These are phyloP conservation scores for Belonocnema kinseyi DNA, from an alignment of 1,140 invertebrate genomes.

Conservation along the genomic window DNA sequence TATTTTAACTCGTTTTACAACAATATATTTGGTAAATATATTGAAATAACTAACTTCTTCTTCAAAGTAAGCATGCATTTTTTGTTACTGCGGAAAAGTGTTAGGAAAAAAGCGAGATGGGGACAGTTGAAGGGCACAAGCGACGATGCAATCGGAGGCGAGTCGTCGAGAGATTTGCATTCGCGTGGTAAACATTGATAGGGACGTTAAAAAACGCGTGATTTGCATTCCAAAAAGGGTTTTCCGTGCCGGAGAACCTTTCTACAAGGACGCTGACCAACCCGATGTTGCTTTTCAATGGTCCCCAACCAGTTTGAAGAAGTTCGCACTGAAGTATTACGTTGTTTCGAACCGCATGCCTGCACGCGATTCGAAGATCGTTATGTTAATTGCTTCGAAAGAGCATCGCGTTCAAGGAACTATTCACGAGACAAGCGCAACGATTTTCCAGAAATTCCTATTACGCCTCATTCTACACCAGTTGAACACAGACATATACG, in stretches of 20 bases:
- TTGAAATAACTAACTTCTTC: no score
- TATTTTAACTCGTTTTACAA: no score
- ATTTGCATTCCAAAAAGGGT: slow-evolving; percentile 27
- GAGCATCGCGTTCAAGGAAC: slow-evolving; percentile 25
- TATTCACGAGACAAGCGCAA: slow-evolving; percentile 30
- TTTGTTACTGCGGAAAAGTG: no score
- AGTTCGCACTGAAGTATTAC: slow-evolving; percentile 21
- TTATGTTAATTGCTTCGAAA: slow-evolving; percentile 29
- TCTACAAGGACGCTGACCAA: slow-evolving; percentile 24
- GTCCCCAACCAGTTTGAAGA: slow-evolving; percentile 27
- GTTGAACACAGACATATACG: not conserved
- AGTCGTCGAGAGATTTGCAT: not conserved
- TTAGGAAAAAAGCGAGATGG: not conserved
- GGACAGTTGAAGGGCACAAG: not conserved
- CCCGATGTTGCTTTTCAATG: slow-evolving; percentile 23
- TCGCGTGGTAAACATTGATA: not conserved
- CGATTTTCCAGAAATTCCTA: slow-evolving; percentile 30
- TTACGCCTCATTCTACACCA: not conserved
- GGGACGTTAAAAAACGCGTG: not conserved
- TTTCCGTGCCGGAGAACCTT: slow-evolving; percentile 14
- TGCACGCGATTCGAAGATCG: slow-evolving; percentile 27
- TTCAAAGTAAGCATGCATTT: no score
- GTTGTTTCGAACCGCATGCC: slow-evolving; percentile 24
- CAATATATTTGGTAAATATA: no score
- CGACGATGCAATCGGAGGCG: not conserved